phyloP scores from a whole-genome alignment of 1,140 invertebrate species.

The Hyposmocoma kahamanoa region DNA sequence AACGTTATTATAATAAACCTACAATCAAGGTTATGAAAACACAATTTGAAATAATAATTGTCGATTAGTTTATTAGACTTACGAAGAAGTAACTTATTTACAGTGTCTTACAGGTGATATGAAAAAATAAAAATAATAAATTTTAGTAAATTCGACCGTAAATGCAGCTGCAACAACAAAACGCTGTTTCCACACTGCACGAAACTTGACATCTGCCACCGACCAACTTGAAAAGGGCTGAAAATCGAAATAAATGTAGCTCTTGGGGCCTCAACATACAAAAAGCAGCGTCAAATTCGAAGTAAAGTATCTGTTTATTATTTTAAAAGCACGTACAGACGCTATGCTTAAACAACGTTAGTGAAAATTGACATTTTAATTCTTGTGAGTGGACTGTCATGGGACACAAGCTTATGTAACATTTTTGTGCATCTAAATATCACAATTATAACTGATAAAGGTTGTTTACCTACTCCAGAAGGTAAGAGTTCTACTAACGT shows the following conservation, averaged over 20 bases:
- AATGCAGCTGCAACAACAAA: too few species aligned
- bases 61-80: too few species aligned
- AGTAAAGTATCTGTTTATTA: constrained; percentile 56
- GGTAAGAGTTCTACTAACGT: constrained; percentile 50
- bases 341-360: constrained; percentile 49
- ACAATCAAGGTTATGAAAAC: too few species aligned
- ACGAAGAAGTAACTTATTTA: too few species aligned
- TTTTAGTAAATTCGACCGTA: too few species aligned
- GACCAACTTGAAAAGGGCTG: constrained; percentile 40
- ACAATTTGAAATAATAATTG: too few species aligned
- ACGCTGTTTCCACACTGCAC: background rate
- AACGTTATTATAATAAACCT: too few species aligned
- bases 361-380: constrained; percentile 5
- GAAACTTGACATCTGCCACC: constrained; percentile 42
- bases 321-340: constrained; percentile 27
- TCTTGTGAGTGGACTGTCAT: constrained; percentile 47
- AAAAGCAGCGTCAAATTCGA: constrained; percentile 47
- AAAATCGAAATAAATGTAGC: constrained; percentile 58
- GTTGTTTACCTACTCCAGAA: constrained; percentile 49
- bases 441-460: constrained; percentile 37
- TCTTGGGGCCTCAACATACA: constrained; percentile 42
- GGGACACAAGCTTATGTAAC: constrained; percentile 64
- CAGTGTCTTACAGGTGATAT: too few species aligned
- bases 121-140: too few species aligned
- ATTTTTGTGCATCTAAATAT: constrained; percentile 54